Evolutionary conservation across 2,888 invertebrate species (phyloP).

Genomic region (Endotricha flammealis): DNA sequence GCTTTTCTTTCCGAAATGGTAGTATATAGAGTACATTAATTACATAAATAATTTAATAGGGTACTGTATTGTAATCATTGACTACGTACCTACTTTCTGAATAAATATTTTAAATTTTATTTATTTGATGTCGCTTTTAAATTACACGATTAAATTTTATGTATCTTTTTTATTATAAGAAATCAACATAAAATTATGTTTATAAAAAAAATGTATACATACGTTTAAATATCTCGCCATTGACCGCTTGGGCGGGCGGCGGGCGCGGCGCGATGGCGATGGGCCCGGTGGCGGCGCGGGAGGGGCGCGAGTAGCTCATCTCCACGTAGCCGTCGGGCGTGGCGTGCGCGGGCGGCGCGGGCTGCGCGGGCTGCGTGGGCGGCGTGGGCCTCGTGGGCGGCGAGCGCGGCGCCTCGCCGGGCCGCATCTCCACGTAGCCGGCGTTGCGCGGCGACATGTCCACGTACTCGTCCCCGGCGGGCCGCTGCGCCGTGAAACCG

Average conservation of each 20-base stretch:
- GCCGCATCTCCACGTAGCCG: slow-evolving; percentile 82
- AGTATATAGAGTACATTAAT: too few species aligned
- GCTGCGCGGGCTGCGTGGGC: slow-evolving; percentile 31
- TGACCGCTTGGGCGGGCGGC: slow-evolving; percentile 6
- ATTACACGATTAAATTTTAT: too few species aligned
- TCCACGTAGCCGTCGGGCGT: slow-evolving; percentile 81
- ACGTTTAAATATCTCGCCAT: neutral
- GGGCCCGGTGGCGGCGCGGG: slow-evolving; percentile 11
- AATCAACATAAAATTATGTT: too few species aligned
- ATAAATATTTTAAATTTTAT: too few species aligned
- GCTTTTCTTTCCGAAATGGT: too few species aligned
- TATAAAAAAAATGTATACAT: too few species aligned
- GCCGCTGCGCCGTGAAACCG: slow-evolving; percentile 33
- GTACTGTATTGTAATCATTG: too few species aligned
- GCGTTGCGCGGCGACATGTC: slow-evolving; percentile 67
- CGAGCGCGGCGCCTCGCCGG: slow-evolving; percentile 33
- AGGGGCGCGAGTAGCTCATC: slow-evolving; percentile 72
- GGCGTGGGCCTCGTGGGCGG: slow-evolving; percentile 19
- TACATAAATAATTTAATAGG: too few species aligned
- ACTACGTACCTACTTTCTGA: too few species aligned
- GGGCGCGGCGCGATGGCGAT: slow-evolving; percentile 9
- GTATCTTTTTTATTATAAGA: too few species aligned
- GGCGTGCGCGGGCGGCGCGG: slow-evolving; percentile 14
- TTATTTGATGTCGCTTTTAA: too few species aligned
- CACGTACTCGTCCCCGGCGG: slow-evolving; percentile 62